Evolutionary conservation across 92 coral and sea anemone species (phyloP).

Genomic region (Virgularia gustaviana): DNA sequence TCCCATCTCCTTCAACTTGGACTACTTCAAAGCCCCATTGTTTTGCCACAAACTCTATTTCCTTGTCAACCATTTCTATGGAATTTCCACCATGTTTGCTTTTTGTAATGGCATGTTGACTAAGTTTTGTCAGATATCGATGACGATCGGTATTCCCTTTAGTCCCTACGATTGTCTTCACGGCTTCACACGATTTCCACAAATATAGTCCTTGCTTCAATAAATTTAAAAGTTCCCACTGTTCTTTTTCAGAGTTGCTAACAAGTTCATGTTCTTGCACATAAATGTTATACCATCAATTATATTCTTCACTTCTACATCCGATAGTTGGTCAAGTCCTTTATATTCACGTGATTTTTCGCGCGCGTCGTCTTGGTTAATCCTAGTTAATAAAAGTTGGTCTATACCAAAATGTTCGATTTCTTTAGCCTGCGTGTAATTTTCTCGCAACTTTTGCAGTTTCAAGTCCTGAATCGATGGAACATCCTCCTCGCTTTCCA

Average conservation of each 20-base stretch:
- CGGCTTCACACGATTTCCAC: constrained; percentile 9
- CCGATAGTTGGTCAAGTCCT: background rate
- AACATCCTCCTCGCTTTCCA: constrained; percentile 13
- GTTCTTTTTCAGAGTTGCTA: background rate
- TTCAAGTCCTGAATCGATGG: constrained; percentile 16
- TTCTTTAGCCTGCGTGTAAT: too few relatives aligned
- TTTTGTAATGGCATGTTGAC: background rate
- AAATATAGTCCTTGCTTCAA: background rate
- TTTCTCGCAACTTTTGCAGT: background rate
- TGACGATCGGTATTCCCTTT: background rate
- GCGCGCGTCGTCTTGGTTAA: background rate
- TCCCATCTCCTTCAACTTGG: constrained; percentile 10
- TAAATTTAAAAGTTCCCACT: background rate
- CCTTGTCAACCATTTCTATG: background rate
- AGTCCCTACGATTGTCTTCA: background rate
- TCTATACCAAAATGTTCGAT: too few relatives aligned
- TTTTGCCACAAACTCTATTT: background rate
- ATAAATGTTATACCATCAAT: background rate
- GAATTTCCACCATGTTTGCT: background rate
- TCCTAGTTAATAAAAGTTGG: too few relatives aligned
- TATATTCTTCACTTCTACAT: background rate
- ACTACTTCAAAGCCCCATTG: constrained; percentile 24
- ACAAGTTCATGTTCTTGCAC: background rate
- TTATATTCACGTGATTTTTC: background rate
- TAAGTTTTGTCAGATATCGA: background rate